These are phyloP conservation scores for Tachina grossa DNA, from an alignment of 2,888 invertebrate species.

Conservation along the genomic window DNA sequence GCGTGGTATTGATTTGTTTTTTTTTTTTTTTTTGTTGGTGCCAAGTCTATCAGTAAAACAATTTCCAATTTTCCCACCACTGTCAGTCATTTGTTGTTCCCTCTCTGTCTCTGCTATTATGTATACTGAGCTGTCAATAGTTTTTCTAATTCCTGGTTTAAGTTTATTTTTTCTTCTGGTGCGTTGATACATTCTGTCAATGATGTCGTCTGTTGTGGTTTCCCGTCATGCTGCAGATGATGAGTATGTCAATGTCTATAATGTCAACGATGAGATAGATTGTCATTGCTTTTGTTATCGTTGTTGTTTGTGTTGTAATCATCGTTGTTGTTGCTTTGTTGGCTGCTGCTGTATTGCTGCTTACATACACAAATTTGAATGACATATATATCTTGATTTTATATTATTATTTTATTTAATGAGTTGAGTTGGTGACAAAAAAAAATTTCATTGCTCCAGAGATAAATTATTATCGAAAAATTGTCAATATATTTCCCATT, in stretches of 20 bases:
- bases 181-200: constrained; percentile 44
- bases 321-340: constrained; percentile 6
- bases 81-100: neutral
- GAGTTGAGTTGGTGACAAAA: neutral
- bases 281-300: constrained; percentile 36
- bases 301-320: constrained; percentile 3
- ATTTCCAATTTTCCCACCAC: neutral
- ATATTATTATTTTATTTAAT: constrained; percentile 31
- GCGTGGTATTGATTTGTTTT: neutral
- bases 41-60: neutral
- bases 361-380: constrained; percentile 34
- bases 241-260: constrained; percentile 26
- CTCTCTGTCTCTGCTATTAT: neutral
- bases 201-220: constrained; percentile 51
- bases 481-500: neutral
- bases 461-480: neutral
- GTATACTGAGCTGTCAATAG: constrained; percentile 42
- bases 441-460: neutral
- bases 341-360: constrained; percentile 9
- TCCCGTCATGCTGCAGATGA: constrained; percentile 2
- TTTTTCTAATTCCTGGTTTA: constrained; percentile 46
- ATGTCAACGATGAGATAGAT: constrained; percentile 44
- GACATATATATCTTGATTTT: constrained; percentile 55
- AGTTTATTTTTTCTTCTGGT: neutral
- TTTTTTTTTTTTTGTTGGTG: too few species aligned